A percentile compares a stretch with the other conserved stretches of the same genome.
phyloP scores from a whole-genome alignment of 2,797 vertebrate genomes.

The Gorsachius magnificus region DNA sequence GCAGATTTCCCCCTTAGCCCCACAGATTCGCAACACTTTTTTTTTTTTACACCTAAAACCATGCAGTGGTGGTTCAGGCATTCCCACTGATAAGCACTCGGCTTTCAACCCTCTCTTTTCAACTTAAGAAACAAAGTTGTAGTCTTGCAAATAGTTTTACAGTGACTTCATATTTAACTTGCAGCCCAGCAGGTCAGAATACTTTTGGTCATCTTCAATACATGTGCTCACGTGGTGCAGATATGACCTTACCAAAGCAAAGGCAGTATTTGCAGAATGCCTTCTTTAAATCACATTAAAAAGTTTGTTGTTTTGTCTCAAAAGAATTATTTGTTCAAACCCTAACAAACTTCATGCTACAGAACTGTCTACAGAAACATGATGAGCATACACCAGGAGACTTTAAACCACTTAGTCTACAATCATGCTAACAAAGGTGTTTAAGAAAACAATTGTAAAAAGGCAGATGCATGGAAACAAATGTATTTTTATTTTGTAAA shows the following conservation, averaged over 20 bases:
- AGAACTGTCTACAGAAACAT: not conserved
- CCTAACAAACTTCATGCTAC: not conserved
- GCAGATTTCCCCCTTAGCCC: not conserved
- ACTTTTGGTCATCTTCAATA: not conserved
- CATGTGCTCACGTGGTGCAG: accelerated
- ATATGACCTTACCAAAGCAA: not conserved
- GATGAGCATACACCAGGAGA: accelerated
- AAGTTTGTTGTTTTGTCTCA: not conserved
- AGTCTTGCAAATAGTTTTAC: not conserved
- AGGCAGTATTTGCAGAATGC: not conserved
- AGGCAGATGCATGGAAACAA: not conserved
- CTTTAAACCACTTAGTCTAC: not conserved
- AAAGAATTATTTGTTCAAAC: not conserved
- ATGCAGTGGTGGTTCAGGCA: not conserved
- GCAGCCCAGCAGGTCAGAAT: not conserved
- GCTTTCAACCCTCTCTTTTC: not conserved
- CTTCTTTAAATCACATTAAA: not conserved
- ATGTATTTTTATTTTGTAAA: not conserved
- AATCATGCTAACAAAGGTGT: not conserved
- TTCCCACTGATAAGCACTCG: not conserved
- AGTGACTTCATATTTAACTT: not conserved
- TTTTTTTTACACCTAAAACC: not conserved
- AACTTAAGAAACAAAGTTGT: not conserved
- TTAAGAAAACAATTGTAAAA: not conserved
- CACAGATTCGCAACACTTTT: not conserved